These are phyloP conservation scores for Microvelia longipes DNA, from an alignment of 1,140 invertebrate genomes.

Conservation along the genomic window DNA sequence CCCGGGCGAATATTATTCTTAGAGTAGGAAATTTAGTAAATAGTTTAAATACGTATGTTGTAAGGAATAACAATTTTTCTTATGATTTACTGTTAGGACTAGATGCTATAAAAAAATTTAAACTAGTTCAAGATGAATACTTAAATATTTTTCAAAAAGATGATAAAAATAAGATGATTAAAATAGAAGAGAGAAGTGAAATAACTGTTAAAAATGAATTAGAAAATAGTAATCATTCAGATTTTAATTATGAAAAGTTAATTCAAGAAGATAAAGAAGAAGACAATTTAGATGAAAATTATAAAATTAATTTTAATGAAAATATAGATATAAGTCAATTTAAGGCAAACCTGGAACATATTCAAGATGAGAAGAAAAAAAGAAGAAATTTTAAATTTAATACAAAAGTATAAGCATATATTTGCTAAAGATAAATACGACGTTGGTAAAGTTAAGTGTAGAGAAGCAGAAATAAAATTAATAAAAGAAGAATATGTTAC, in stretches of 20 bases:
- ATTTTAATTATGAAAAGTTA: neutral
- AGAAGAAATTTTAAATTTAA: slow-evolving; percentile 3
- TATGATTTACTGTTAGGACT: slow-evolving; percentile 19
- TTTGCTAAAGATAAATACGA: slow-evolving; percentile 18
- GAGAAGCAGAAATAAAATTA: slow-evolving; percentile 10
- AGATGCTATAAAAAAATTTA: slow-evolving; percentile 17
- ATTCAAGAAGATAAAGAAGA: slow-evolving; percentile 23
- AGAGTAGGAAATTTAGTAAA: slow-evolving; percentile 19
- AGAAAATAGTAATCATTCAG: neutral
- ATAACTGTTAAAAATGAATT: neutral
- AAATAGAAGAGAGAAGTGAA: neutral
- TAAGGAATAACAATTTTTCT: slow-evolving; percentile 15
- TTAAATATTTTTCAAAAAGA: slow-evolving; percentile 17
- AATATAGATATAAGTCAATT: slow-evolving; percentile 1
- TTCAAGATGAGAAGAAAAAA: slow-evolving; percentile 1
- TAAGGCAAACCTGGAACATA: neutral
- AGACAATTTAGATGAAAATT: slow-evolving; percentile 11
- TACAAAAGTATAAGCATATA: slow-evolving; percentile 10
- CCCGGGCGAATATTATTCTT: slow-evolving; percentile 19
- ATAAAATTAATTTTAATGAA: slow-evolving; percentile 2
- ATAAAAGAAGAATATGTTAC: slow-evolving; percentile 11
- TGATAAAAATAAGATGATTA: slow-evolving; percentile 19
- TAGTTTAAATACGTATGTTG: slow-evolving; percentile 15
- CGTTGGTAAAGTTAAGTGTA: slow-evolving; percentile 11
- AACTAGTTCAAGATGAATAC: slow-evolving; percentile 17